Base-by-base conservation (phyloP, 2,797 vertebrate genomes). In the Sciurus carolinensis region DNA sequence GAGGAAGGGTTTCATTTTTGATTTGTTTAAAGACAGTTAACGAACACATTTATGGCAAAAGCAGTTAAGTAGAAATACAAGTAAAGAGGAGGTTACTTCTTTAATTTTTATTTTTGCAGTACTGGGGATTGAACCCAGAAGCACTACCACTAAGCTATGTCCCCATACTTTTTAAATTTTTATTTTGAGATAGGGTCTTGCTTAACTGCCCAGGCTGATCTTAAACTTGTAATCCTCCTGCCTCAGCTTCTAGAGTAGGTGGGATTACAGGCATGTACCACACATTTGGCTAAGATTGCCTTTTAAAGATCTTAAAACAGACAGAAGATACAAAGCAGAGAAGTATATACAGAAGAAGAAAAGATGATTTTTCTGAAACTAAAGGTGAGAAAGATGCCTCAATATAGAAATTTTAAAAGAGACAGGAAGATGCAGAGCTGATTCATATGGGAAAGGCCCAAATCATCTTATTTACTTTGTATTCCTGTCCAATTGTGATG, bases 21-120 rank as follows among this genome's bases (percentile, higher is more conserved):
- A n/a, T 83, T 90, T 69, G 52, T 71, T 95, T 90, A 86, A 89
- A 95, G 57, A 71, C 10, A 88, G 17, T 24, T 26, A 87, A n/a
- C 7, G 64, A 92, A 59, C 15, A 73, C 69, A 13, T 73, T 81
- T 83, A 72, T 42, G 50, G 24, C 66, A 77, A 77, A 47, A 86
- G 13, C 15, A 84, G 11, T 24, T 39, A 94, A 64, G 85, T 12
- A 86, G 73, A 93, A 86, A 91, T 67, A 64, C 24, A 88, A 93
- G 30, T 76, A 87, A 90, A 96, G 73, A 93, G 59, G 18, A 3
- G 42, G 59, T 26, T 24, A 11, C 9, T 10, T 62, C 3, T 62
- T 62, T 26, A 62, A 30, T 30, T 64, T 64, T 64, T 64, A 28
- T 64, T 64, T 64, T 64, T 64, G 12, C 62, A 30, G 62, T 64